Evolutionary conservation across 2,797 vertebrate species (phyloP).

Genomic region (Naso thynnoides): DNA sequence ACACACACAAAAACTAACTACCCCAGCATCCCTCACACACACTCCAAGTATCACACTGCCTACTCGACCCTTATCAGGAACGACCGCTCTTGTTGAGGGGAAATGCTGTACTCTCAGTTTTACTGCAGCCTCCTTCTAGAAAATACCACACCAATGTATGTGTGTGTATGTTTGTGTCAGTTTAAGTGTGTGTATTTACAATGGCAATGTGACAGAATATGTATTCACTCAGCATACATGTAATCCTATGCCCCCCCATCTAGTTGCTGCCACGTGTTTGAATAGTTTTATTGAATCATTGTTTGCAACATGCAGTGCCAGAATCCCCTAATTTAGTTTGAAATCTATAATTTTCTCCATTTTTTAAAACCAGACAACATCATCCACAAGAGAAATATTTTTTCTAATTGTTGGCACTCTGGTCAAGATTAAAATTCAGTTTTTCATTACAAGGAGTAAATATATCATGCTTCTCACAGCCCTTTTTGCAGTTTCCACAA

Average conservation of each 20-base stretch:
- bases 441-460: slow-evolving; percentile 37
- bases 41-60: slow-evolving; percentile 47
- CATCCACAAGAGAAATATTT: slow-evolving; percentile 40
- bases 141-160: slow-evolving; percentile 39
- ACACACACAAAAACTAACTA: slow-evolving; percentile 9
- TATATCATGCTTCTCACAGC: slow-evolving; percentile 48
- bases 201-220: slow-evolving; percentile 38
- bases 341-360: slow-evolving; percentile 62
- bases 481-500: slow-evolving; percentile 17
- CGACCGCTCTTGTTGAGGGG: slow-evolving; percentile 56
- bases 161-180: not conserved
- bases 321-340: slow-evolving; percentile 62
- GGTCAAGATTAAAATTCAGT: slow-evolving; percentile 63
- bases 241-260: slow-evolving; percentile 52
- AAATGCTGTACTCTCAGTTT: slow-evolving; percentile 60
- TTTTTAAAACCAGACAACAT: slow-evolving; percentile 62
- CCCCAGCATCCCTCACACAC: slow-evolving; percentile 14
- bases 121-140: slow-evolving; percentile 42
- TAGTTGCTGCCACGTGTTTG: slow-evolving; percentile 50
- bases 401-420: slow-evolving; percentile 41
- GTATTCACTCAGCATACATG: slow-evolving; percentile 57
- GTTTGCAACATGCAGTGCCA: slow-evolving; percentile 48
- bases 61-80: slow-evolving; percentile 76
- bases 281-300: slow-evolving; percentile 62
- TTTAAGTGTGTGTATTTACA: slow-evolving; percentile 21